These are phyloP conservation scores for Notocelia uddmanniana DNA, from an alignment of 2,888 invertebrate genomes.

Conservation along the genomic window DNA sequence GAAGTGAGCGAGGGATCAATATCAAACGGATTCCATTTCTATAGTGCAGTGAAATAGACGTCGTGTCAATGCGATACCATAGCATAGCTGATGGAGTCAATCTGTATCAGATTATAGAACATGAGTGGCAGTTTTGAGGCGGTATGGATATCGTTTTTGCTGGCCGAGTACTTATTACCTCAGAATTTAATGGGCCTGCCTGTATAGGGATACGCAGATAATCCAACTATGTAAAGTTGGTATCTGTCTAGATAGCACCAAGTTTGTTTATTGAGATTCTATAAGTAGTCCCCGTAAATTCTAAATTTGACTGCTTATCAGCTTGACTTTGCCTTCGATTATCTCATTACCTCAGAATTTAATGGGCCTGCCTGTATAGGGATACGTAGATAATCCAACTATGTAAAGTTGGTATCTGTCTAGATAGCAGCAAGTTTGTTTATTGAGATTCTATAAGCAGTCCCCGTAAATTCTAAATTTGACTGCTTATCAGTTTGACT, in stretches of 20 bases:
- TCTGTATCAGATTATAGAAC: constrained; percentile 34
- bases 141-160: constrained; percentile 20
- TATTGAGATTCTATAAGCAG: neutral
- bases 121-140: constrained; percentile 30
- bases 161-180: constrained; percentile 3
- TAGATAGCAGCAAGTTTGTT: neutral
- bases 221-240: neutral
- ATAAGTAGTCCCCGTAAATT: neutral
- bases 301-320: too few species aligned
- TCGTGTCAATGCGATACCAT: constrained; percentile 26
- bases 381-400: neutral
- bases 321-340: too few species aligned
- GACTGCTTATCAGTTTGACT: too few species aligned
- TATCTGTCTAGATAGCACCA: neutral
- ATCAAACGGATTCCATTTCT: neutral
- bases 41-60: neutral
- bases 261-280: neutral
- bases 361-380: neutral
- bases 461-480: neutral
- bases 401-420: neutral
- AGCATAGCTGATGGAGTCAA: constrained; percentile 30
- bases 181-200: constrained; percentile 6
- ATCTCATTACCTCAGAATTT: constrained; percentile 8
- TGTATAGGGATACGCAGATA: neutral
- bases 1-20: neutral